Percentiles rank a stretch among this genome's conserved stretches.
Conservation (phyloP, 2,113 vertebrate genomes). For the Pangasianodon hypophthalmus region DNA sequence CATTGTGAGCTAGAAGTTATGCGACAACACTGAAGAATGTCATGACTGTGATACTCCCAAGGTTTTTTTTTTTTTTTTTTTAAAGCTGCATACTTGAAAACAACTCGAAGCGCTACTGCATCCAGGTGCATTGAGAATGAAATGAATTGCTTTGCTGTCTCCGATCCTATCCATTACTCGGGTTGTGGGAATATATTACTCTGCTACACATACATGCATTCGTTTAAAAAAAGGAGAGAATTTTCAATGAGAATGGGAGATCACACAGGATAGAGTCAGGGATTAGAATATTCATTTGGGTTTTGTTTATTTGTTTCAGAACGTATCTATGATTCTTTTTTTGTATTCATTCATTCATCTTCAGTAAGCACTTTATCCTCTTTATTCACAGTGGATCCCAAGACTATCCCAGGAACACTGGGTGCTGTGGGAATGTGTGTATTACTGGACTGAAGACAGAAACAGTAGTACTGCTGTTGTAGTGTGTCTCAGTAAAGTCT, state of each 20-base stretch:
- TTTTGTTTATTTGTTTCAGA: neutral
- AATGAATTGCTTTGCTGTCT: neutral
- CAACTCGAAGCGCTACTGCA: neutral
- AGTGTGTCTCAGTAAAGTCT: neutral
- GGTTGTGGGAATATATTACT: neutral
- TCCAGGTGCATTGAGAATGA: neutral
- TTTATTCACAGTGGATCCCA: neutral
- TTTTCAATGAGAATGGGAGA: neutral
- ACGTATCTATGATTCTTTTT: neutral
- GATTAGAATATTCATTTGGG: neutral
- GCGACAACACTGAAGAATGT: neutral
- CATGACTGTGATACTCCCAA: neutral
- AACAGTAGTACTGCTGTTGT: neutral
- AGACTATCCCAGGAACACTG: neutral
- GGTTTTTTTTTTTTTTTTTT: neutral
- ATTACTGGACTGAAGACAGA: neutral
- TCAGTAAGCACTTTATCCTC: neutral
- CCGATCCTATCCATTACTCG: neutral
- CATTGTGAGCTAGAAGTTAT: neutral
- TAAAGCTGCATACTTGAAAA: neutral
- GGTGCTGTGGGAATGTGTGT: neutral
- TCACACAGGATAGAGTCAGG: neutral
- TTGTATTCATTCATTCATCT: constrained; percentile 9
- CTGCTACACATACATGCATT: neutral
- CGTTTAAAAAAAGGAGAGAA: neutral